A percentile compares a stretch with the other conserved stretches of the same genome.
Evolutionary conservation across 2,797 vertebrate genomes (phyloP).

Genomic region (Enteromius anoplus): DNA sequence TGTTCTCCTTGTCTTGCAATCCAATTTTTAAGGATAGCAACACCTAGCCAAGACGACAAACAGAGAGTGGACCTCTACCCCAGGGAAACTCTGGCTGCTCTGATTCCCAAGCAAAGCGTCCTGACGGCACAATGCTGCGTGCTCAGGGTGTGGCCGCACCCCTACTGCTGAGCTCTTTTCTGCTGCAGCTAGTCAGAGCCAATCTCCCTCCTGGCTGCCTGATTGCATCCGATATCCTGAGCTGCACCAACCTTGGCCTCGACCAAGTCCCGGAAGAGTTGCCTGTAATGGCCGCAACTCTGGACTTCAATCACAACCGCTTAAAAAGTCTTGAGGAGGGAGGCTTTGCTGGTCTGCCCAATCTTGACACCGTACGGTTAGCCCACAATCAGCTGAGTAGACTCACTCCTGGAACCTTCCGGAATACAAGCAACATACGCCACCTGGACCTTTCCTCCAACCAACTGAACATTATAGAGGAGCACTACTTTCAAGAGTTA

Average conservation of each 20-base stretch:
- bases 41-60: not conserved
- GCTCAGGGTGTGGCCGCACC: conserved; percentile 61
- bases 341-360: conserved; percentile 78
- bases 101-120: conserved; percentile 51
- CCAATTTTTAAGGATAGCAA: not conserved
- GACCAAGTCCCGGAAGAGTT: conserved; percentile 71
- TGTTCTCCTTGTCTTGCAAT: conserved; percentile 1
- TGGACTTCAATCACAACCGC: conserved; percentile 90
- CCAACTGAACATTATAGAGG: conserved; percentile 73
- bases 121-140: conserved; percentile 66
- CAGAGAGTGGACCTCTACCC: conserved; percentile 24
- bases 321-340: conserved; percentile 73
- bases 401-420: conserved; percentile 77
- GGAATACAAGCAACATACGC: conserved; percentile 79
- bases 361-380: conserved; percentile 79
- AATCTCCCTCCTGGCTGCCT: conserved; percentile 78
- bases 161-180: conserved; percentile 68
- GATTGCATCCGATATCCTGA: conserved; percentile 88
- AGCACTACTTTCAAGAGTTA: conserved; percentile 82
- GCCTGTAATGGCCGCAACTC: conserved; percentile 72
- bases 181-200: conserved; percentile 49
- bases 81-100: conserved; percentile 56
- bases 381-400: conserved; percentile 80
- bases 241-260: conserved; percentile 80
- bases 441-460: conserved; percentile 94